Evolutionary conservation across 2,888 invertebrate species (phyloP), one percentile per base, ranked within the genome.

Genomic region (Amblyteles armatorius): DNA sequence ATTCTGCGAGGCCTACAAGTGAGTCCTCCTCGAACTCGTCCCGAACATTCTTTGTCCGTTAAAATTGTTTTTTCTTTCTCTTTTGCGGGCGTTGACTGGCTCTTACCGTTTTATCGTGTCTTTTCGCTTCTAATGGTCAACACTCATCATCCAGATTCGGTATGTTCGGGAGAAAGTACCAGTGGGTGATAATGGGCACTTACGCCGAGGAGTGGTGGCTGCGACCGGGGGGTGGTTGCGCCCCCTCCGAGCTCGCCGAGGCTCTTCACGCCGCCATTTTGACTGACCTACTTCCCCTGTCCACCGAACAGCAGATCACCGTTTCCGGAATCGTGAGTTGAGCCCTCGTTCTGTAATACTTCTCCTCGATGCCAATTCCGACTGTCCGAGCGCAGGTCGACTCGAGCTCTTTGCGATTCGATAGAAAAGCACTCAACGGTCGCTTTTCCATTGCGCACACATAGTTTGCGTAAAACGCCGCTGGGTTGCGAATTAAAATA

Each of bases 101-200:
- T 55, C 19, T 55, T 40, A 13, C 7, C 7, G 1, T 36, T 48
- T 11, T 76, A 33, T 50, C 33, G 13, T 68, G 16, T 73, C n/a
- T 33, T 33, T 19, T 36, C 36, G 11, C 19, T 22, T 29, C 55
- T n/a, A 13, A 44, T 29, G 19, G 16, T 40, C 36, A 26, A 36
- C 63, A 7, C n/a, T 44, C 13, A 13, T 44, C 2, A 44, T 44
- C 13, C 94, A 97, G 97, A 88, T 94, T 97, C 87, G 97, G 97
- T 86, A 97, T 99, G 97, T 98, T 96, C 93, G 99, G 99, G 0
- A 95, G 98, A 6, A 97, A 98, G 83, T 99, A 98, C 94, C 98
- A 99, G 89, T 99, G 99, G 99, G 96, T 99, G 0, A 97, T 99
- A 36, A 97, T 98, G 94, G 98, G 98, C 3, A 97, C 98, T 13